A percentile compares a stretch with the other conserved stretches of the same genome.
These are phyloP conservation scores for Brachyhypopomus gauderio DNA, from an alignment of 2,113 vertebrate species.

Conservation along the genomic window DNA sequence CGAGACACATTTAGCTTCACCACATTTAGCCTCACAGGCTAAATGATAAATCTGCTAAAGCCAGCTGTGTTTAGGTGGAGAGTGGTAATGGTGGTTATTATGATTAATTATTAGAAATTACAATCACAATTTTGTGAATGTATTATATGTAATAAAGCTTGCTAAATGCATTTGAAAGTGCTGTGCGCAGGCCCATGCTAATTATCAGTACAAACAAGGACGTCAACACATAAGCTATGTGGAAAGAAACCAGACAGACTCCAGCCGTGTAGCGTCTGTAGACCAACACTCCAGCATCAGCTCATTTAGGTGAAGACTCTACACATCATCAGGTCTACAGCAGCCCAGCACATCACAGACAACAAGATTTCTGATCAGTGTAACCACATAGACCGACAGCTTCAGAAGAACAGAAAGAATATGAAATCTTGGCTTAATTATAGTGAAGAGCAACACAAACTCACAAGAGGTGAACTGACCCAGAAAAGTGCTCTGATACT, in stretches of 20 bases:
- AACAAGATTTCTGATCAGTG: background rate
- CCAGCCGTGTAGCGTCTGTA: constrained; percentile 16
- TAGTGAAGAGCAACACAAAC: constrained; percentile 32
- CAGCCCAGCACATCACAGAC: constrained; percentile 8
- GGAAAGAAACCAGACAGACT: background rate
- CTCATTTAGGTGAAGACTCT: constrained; percentile 10
- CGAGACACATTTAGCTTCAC: no score
- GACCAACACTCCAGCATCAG: constrained; percentile 25
- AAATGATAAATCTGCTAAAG: no score
- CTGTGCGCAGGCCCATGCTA: background rate
- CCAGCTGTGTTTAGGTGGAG: no score
- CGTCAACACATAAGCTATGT: background rate
- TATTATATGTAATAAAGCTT: no score
- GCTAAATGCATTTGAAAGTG: no score
- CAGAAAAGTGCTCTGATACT: constrained; percentile 33
- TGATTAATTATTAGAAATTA: background rate
- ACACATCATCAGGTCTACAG: constrained; percentile 7
- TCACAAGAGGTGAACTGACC: constrained; percentile 32
- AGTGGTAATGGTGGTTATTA: no score
- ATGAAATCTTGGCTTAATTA: constrained; percentile 42
- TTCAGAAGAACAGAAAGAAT: constrained; percentile 27
- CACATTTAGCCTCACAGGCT: no score
- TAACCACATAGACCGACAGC: background rate
- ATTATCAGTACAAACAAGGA: background rate
- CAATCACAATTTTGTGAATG: background rate